Evolutionary conservation across 2,113 vertebrate genomes (phyloP), one percentile per base, ranked within the genome.

Genomic region (Synchiropus splendidus): DNA sequence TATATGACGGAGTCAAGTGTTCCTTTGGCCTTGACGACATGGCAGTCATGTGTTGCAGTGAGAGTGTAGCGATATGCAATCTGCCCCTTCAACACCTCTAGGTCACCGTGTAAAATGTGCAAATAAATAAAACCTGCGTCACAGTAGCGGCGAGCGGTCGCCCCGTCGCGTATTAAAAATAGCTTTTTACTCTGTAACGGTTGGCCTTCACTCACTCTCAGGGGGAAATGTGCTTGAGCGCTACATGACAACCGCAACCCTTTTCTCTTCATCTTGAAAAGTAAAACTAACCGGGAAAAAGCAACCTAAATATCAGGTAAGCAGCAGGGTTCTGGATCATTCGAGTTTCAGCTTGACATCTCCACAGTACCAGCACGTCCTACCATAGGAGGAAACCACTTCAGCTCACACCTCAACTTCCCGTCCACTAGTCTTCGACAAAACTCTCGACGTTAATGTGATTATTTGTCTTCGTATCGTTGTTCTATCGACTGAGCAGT

Each of bases 341-440:
- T 8, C 16, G 31, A 12, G 33, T 34, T 53, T 73, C 47, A 63
- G 63, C 47, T 61, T 47, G 43, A 64, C 52, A 27, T 8, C 21
- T 27, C 21, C 21, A 4, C 32, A 61, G 54, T 86, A 85, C 80
- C 87, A 84, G 87, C 82, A 84, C 57, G 78, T 94, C 92, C 93
- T 93, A 87, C 91, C 93, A 98, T 94, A 97, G 94, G 94, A 97
- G 94, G 93, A 94, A 90, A 86, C 88, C 84, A 88, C 75, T n/a
- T 84, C 45, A 13, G 52, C 46, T 58, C 42, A 60, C 74, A 75
- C 45, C 30, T 46, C 34, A 42, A 36, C 47, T 27, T 53, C 39
- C 38, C 21, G 35, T 60, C 42, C 45, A 51, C 47, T 48, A 36
- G 34, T 47, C 48, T 58, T 13, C 48, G 63, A 64, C 34, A 52